Evolutionary conservation across 2,797 vertebrate genomes (phyloP), one percentile per base, ranked within the genome.

Genomic region (Gephyroberyx darwinii): DNA sequence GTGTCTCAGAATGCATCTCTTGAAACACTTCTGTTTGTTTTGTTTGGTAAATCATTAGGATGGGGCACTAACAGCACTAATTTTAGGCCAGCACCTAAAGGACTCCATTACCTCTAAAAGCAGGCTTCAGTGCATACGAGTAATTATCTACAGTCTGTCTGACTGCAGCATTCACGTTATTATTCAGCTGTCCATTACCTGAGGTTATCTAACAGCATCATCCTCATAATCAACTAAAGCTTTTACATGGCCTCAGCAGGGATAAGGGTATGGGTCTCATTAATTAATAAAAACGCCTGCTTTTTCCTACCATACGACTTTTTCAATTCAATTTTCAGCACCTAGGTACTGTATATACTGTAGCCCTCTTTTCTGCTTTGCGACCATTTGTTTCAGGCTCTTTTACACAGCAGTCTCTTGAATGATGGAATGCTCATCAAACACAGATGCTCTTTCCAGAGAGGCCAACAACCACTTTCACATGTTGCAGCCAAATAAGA

Each of bases 21-120:
- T 37, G 10, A 61, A 74, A 64, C 31, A 52, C 74, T 67, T 66
- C 33, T 1, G 43, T 14, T 5, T 16, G 43, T 14, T 14, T 5
- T 16, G 13, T 79, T 65, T 75, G 74, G 79, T 74, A 58, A 60
- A 70, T 73, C 41, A 70, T 47, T 39, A 51, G 50, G 60, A 63
- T 63, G 56, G 5, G 14, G 43, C 22, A 76, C n/a, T n/a, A 26
- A 66, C 71, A 51, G 70, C 63, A 77, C 65, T 56, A 48, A 71
- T 65, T 51, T 64, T 68, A 68, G 59, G 52, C 39, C 61, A 63
- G 65, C 78, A 86, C 70, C 80, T 88, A 65, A 55, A 71, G 71
- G 69, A 78, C 76, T 80, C 82, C 75, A 88, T 86, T 84, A 86
- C 67, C 71, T 55, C 71, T 71, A 47, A 56, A 66, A 74, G 67